Conservation (phyloP, 2,113 vertebrate species). For the Bettongia penicillata region DNA sequence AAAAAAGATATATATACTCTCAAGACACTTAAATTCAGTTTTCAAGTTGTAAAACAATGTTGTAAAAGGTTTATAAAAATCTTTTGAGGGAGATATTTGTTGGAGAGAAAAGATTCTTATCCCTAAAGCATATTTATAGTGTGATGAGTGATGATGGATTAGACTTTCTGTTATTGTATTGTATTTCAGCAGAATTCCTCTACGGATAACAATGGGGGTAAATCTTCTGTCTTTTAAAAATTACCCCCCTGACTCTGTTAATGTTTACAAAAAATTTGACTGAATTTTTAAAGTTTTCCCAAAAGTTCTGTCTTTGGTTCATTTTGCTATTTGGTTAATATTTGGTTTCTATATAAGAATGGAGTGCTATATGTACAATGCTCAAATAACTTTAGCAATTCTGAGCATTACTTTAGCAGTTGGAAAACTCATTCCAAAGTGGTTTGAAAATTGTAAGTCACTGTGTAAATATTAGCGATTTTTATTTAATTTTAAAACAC, state of each 20-base stretch:
- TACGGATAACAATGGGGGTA: slow-evolving; percentile 34
- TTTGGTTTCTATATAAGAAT: not conserved
- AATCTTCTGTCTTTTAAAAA: slow-evolving; percentile 1
- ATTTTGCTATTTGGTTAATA: slow-evolving; percentile 3
- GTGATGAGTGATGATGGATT: slow-evolving; percentile 7
- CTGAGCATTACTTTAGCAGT: slow-evolving; percentile 44
- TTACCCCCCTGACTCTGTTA: slow-evolving; percentile 13
- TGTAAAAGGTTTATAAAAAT: slow-evolving; percentile 4
- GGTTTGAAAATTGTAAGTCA: not conserved
- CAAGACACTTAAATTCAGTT: not conserved
- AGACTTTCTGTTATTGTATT: slow-evolving; percentile 25
- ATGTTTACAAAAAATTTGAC: slow-evolving; percentile 27
- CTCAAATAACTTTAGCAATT: slow-evolving; percentile 20
- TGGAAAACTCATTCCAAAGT: not conserved
- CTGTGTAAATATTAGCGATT: not conserved
- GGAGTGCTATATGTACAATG: slow-evolving; percentile 4
- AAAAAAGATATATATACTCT: not conserved
- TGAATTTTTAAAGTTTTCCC: slow-evolving; percentile 25
- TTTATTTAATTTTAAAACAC: not conserved
- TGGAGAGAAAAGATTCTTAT: not conserved
- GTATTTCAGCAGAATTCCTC: slow-evolving; percentile 11
- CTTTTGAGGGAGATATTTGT: slow-evolving; percentile 26
- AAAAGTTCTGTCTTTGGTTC: slow-evolving; percentile 2
- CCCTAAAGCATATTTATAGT: slow-evolving; percentile 8
- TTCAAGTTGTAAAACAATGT: not conserved